phyloP scores from a whole-genome alignment of 2,797 vertebrate species.

The Betta splendens region DNA sequence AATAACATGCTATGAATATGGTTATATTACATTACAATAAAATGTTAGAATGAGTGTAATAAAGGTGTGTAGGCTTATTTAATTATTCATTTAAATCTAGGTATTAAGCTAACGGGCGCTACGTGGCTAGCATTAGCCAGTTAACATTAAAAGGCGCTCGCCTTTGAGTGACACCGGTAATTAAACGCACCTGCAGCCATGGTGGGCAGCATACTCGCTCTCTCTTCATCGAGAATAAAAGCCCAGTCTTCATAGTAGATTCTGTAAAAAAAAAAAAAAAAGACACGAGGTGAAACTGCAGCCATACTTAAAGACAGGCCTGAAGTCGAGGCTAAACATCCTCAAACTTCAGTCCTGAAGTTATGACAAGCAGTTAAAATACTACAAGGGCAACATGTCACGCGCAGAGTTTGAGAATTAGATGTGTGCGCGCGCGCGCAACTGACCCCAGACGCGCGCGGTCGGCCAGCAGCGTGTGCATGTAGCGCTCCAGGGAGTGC shows the following conservation, averaged over 20 bases:
- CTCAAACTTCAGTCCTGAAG: no score
- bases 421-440: neutral
- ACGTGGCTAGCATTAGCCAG: no score
- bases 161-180: neutral
- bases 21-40: neutral
- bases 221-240: slow-evolving; percentile 94
- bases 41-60: no score
- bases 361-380: no score
- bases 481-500: slow-evolving; percentile 94
- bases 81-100: no score
- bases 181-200: slow-evolving; percentile 97
- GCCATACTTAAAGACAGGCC: neutral
- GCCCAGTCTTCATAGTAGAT: slow-evolving; percentile 98
- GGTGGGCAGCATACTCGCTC: slow-evolving; percentile 96
- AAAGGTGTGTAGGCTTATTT: no score
- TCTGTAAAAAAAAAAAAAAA: slow-evolving; percentile 73
- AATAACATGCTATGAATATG: neutral
- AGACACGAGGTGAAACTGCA: neutral
- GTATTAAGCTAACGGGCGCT: no score
- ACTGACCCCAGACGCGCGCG: slow-evolving; percentile 86
- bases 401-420: no score
- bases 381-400: no score
- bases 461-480: slow-evolving; percentile 92
- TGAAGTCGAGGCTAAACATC: no score
- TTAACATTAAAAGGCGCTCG: no score